A percentile compares a stretch with the other conserved stretches of the same genome.
Conservation (phyloP, 2,888 invertebrate species). For the Caenorhabditis sinica region DNA sequence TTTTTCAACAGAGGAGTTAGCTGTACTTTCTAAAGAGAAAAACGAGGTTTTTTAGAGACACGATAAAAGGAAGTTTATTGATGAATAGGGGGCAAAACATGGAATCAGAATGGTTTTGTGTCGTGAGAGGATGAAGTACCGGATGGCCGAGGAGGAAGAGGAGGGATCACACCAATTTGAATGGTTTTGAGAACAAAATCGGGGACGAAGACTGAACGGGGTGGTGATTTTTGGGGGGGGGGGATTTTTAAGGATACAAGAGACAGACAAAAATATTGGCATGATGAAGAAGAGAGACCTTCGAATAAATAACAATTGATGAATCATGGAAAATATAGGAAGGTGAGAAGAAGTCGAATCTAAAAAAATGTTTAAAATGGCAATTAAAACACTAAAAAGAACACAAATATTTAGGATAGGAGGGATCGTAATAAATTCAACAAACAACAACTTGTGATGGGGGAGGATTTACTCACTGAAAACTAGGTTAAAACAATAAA, state of each 20-base stretch:
- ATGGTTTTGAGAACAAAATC: neutral
- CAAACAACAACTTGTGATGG: conserved; percentile 9
- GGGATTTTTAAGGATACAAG: neutral
- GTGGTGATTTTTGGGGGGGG: neutral
- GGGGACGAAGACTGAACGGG: neutral
- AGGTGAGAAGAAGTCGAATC: neutral
- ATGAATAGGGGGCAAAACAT: neutral
- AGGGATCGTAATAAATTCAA: neutral
- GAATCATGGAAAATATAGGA: neutral
- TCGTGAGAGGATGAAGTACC: conserved; percentile 7
- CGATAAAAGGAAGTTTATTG: conserved; percentile 22
- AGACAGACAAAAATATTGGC: neutral
- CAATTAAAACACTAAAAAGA: neutral
- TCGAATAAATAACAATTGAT: neutral
- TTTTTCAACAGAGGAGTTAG: too few species aligned
- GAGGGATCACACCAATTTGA: neutral
- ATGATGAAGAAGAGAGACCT: conserved; percentile 2
- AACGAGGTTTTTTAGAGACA: neutral
- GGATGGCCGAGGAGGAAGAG: neutral
- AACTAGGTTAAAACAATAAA: conserved; percentile 1
- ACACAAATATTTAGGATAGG: neutral
- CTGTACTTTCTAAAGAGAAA: neutral
- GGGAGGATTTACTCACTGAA: neutral
- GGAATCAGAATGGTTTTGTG: neutral
- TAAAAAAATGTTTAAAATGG: neutral